phyloP scores from a whole-genome alignment of 2,797 vertebrate genomes.

The Stomatorhinus walkeri region DNA sequence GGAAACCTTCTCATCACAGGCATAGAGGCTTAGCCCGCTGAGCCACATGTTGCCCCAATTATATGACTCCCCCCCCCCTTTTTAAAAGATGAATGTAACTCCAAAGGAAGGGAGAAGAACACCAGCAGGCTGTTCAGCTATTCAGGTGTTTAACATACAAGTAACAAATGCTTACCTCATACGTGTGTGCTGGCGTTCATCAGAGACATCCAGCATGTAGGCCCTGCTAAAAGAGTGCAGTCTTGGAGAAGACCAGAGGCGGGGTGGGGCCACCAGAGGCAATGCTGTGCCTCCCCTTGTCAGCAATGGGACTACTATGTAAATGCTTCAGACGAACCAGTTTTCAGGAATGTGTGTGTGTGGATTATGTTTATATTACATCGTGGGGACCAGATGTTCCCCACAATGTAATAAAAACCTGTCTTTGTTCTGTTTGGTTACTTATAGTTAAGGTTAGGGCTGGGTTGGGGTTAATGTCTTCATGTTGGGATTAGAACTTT shows the following conservation, averaged over 20 bases:
- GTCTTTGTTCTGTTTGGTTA: neutral
- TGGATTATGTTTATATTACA: neutral
- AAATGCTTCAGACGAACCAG: slow-evolving; percentile 66
- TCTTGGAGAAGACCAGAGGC: neutral
- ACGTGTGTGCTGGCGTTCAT: slow-evolving; percentile 22
- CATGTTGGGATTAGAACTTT: neutral
- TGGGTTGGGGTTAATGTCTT: neutral
- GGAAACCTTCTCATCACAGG: neutral
- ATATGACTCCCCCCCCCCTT: slow-evolving; percentile 26
- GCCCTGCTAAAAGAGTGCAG: slow-evolving; percentile 52
- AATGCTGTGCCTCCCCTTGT: slow-evolving; percentile 40
- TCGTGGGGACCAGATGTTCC: neutral
- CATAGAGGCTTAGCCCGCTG: neutral
- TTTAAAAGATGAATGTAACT: neutral
- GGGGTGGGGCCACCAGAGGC: neutral
- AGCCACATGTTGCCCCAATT: slow-evolving; percentile 21
- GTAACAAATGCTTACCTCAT: slow-evolving; percentile 30
- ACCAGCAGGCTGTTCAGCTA: neutral
- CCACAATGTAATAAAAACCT: neutral
- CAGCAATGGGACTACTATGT: slow-evolving; percentile 58
- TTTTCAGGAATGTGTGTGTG: slow-evolving; percentile 58
- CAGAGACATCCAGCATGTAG: slow-evolving; percentile 47
- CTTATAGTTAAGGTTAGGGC: neutral
- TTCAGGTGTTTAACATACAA: neutral
- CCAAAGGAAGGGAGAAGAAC: neutral